These are phyloP conservation scores for Galeopterus variegatus DNA, from an alignment of 2,113 vertebrate genomes.

Conservation along the genomic window DNA sequence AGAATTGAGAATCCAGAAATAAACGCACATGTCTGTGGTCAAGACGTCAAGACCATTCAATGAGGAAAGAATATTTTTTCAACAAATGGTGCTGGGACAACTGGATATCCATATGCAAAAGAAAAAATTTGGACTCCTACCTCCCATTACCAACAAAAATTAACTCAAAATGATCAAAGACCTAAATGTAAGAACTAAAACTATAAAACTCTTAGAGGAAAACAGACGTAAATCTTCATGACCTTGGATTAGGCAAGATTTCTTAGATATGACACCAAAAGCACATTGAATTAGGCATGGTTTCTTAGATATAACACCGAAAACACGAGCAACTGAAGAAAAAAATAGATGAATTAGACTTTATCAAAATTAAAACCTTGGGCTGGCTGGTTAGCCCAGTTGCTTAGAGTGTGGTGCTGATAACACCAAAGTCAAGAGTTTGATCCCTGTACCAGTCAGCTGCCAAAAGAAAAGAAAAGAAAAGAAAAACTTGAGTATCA, in stretches of 20 bases:
- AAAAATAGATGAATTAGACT: not conserved
- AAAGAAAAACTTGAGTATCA: not conserved
- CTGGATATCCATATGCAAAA: not conserved
- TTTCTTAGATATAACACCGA: not conserved
- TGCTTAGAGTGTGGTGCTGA: too few relatives aligned
- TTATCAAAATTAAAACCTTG: not conserved
- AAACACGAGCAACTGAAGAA: not conserved
- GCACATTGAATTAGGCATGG: not conserved
- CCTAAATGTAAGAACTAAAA: not conserved
- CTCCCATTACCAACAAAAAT: not conserved
- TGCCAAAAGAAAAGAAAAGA: too few relatives aligned
- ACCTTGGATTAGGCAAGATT: not conserved
- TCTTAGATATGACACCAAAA: not conserved
- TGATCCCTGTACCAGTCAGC: too few relatives aligned
- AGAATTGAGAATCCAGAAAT: not conserved
- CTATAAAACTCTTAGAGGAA: not conserved
- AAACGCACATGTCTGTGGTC: not conserved
- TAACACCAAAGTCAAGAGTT: too few relatives aligned
- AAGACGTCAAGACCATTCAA: not conserved
- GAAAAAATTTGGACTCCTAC: not conserved
- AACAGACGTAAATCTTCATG: not conserved
- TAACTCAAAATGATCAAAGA: not conserved
- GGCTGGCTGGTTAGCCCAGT: too few relatives aligned
- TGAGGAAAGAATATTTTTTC: not conserved
- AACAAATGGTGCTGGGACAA: not conserved